phyloP scores from a whole-genome alignment of 2,113 vertebrate genomes.

The Paratilapia polleni region DNA sequence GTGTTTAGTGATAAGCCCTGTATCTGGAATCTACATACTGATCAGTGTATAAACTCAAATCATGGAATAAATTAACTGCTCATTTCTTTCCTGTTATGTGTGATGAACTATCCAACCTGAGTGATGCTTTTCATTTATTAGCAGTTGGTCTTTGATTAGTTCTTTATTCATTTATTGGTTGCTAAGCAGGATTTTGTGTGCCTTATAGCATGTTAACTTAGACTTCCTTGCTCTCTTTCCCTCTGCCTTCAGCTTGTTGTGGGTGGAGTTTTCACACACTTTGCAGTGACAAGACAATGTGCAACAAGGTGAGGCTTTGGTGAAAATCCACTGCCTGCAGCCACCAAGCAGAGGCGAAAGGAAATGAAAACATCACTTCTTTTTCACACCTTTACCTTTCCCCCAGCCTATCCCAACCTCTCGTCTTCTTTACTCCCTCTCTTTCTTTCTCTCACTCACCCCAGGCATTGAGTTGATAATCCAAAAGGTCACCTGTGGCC shows the following conservation, averaged over 20 bases:
- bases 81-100: neutral
- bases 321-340: slow-evolving; percentile 78
- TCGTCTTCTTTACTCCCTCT: slow-evolving; percentile 26
- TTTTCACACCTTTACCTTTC: slow-evolving; percentile 67
- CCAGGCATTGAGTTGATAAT: slow-evolving; percentile 69
- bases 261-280: slow-evolving; percentile 84
- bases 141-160: neutral
- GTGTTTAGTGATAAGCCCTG: too few species aligned
- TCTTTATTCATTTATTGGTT: neutral
- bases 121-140: neutral
- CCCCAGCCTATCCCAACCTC: slow-evolving; percentile 9
- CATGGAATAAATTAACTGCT: accelerated
- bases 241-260: slow-evolving; percentile 30
- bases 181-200: neutral
- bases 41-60: neutral
- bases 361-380: slow-evolving; percentile 75
- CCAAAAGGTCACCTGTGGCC: slow-evolving; percentile 73
- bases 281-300: slow-evolving; percentile 73
- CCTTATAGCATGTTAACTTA: slow-evolving; percentile 4
- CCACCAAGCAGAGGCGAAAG: slow-evolving; percentile 70
- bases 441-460: slow-evolving; percentile 51
- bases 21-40: neutral
- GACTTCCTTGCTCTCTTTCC: neutral
- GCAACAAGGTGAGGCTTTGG: slow-evolving; percentile 67
- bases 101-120: neutral